Evolutionary conservation across 1,140 invertebrate genomes (phyloP), one percentile per base, ranked within the genome.

Genomic region (Pinna nobilis): DNA sequence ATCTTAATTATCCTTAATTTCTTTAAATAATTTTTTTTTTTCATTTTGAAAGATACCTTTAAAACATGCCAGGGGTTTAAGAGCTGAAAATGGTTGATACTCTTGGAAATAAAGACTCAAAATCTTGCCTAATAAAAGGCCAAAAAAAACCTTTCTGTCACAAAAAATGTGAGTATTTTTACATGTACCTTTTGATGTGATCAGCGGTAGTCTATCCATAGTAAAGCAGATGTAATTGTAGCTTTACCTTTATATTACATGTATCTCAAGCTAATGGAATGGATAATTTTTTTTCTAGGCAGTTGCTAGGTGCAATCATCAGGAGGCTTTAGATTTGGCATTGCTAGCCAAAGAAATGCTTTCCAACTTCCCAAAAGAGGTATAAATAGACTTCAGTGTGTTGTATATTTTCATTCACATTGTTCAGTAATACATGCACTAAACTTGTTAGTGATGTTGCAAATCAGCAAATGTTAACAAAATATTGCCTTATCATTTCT

Each of bases 281-380:
- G 33, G 18, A 41, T n/a, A 25, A n/a, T 47, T 53, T 39, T 57
- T 20, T 65, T 68, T 55, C 25, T 37, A 83, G 82, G 73, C 53
- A 37, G 44, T 76, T 35, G 59, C 66, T 15, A 72, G 79, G 50
- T n/a, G 30, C 35, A 57, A 67, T 33, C 33, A 74, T 47, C 66
- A 70, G 30, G 69, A 69, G 9, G 78, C 80, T 35, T 23, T 82
- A 32, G 65, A 71, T 18, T 47, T 74, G 30, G 60, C 78, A 50
- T 65, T 77, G 11, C 72, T 72, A 11, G 78, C 80, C 18, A 81
- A 82, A 60, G 76, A 82, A 33, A 77, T 82, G 80, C 44, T 83
- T 44, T 18, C 70, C 13, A 80, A 53, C 59, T 78, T 80, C 60
- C 82, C 80, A 37, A 77, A 67, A 64, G 80, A 83, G 78, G 82